Percentiles rank a stretch among this genome's conserved stretches.
These are phyloP conservation scores for Drosophila formosana DNA, from an alignment of 2,888 invertebrate genomes.

Conservation along the genomic window DNA sequence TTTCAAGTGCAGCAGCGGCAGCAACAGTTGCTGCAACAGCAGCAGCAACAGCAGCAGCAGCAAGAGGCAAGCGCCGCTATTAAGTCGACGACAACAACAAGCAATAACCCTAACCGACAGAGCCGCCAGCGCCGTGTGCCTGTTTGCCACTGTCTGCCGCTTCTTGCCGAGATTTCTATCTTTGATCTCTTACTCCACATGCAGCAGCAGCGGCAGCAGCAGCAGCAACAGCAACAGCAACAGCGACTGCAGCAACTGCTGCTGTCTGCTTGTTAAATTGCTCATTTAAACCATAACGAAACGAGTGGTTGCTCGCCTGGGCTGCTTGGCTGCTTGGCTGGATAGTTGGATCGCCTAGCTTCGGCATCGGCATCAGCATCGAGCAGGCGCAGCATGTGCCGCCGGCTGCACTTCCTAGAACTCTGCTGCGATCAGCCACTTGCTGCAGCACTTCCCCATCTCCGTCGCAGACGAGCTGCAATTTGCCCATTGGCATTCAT, in stretches of 20 bases:
- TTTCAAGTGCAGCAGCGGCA: conserved; percentile 79
- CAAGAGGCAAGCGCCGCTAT: conserved; percentile 77
- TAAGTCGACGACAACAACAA: conserved; percentile 82
- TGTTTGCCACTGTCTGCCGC: conserved; percentile 79
- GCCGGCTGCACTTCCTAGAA: conserved; percentile 69
- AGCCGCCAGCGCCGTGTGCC: conserved; percentile 56
- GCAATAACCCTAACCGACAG: conserved; percentile 78
- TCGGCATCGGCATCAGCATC: conserved; percentile 27
- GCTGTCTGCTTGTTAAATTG: conserved; percentile 78
- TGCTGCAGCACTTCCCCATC: conserved; percentile 15
- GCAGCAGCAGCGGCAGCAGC: conserved; percentile 52
- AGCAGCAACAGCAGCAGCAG: conserved; percentile 36
- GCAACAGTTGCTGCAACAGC: conserved; percentile 44
- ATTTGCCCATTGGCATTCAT: conserved; percentile 65
- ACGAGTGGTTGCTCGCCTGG: conserved; percentile 38
- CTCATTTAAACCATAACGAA: conserved; percentile 80
- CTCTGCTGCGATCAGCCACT: conserved; percentile 44
- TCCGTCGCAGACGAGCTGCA: conserved; percentile 36
- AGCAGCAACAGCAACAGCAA: conserved; percentile 19
- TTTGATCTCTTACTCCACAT: conserved; percentile 84
- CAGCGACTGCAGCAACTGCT: conserved; percentile 45
- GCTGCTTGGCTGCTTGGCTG: conserved; percentile 18
- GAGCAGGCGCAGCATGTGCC: conserved; percentile 68
- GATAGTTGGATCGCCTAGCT: conserved; percentile 21
- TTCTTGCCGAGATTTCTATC: conserved; percentile 82